Evolutionary conservation across 2,113 vertebrate species (phyloP).

Genomic region (Natator depressus): DNA sequence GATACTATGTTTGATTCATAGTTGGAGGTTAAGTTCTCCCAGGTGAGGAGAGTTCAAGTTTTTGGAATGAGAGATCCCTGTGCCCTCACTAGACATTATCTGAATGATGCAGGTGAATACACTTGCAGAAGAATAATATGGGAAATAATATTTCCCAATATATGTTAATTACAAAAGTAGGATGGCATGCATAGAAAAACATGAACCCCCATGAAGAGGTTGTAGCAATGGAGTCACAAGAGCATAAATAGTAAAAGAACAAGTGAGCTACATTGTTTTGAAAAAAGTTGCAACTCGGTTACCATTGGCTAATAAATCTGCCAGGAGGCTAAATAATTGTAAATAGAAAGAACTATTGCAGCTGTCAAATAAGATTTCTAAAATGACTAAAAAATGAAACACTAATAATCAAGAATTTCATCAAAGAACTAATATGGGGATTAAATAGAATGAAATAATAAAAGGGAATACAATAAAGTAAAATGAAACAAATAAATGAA

Average conservation of each 20-base stretch:
- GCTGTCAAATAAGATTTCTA: not conserved
- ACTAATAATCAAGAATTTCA: not conserved
- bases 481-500: not conserved
- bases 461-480: not conserved
- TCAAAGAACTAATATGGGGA: not conserved
- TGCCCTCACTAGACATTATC: not conserved
- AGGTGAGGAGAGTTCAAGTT: not conserved
- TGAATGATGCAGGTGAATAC: not conserved
- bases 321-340: not conserved
- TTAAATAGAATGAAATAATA: not conserved
- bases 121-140: not conserved
- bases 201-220: not conserved
- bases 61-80: not conserved
- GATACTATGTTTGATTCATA: not conserved
- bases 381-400: not conserved
- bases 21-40: not conserved
- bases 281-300: not conserved
- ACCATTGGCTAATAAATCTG: not conserved
- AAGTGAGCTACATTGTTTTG: not conserved
- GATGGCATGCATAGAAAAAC: not conserved
- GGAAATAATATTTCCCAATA: not conserved
- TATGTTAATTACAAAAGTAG: not conserved
- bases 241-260: not conserved
- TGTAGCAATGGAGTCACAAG: not conserved
- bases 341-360: not conserved